Conservation (phyloP, 92 coral and sea anemone genomes). For the Meandrina meandrites region DNA sequence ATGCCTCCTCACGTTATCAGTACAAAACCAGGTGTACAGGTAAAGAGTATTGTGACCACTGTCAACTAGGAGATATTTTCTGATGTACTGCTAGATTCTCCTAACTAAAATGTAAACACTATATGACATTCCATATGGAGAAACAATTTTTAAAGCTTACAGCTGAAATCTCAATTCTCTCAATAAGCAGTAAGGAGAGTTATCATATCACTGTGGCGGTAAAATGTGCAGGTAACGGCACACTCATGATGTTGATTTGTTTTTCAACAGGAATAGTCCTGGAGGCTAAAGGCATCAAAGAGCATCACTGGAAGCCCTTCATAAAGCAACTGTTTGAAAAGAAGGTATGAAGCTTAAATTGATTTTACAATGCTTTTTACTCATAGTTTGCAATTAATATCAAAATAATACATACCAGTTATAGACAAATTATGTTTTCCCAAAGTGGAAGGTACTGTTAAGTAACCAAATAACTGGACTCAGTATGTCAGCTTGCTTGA, state of each 20-base stretch:
- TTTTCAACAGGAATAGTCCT: constrained; percentile 75
- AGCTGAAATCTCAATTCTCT: neutral
- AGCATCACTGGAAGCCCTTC: constrained; percentile 95
- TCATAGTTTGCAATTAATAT: neutral
- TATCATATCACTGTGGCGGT: neutral
- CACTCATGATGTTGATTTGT: neutral
- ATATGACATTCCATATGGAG: neutral
- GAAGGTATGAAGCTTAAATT: constrained; percentile 53
- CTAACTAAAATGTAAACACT: too few species aligned
- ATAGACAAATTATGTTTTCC: too few species aligned
- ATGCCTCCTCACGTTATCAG: too few species aligned
- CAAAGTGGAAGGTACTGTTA: neutral
- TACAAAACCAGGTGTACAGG: too few species aligned
- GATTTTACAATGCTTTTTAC: neutral
- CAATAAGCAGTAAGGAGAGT: neutral
- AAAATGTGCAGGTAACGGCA: neutral
- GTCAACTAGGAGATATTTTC: too few species aligned
- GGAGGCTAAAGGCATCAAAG: constrained; percentile 95
- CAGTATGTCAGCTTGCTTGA: neutral
- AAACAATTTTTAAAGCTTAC: neutral
- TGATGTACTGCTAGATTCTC: too few species aligned
- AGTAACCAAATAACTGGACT: too few species aligned
- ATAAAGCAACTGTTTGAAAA: constrained; percentile 83
- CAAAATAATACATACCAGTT: too few species aligned
- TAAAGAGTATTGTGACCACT: too few species aligned